Conservation (phyloP, 2,888 invertebrate genomes). For the Lasioglossum marginatum region DNA sequence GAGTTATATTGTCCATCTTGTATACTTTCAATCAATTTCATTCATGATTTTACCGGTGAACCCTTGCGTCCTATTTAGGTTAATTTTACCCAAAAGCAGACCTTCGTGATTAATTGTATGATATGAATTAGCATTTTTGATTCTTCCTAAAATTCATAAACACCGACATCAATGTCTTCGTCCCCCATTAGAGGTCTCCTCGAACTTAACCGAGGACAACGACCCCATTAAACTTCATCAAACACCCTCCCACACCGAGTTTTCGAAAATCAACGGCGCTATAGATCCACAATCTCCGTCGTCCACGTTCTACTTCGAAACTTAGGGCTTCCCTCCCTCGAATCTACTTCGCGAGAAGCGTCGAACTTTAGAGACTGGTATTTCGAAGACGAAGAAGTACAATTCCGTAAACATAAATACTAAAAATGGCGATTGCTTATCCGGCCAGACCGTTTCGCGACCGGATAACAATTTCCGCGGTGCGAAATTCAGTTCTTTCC, state of each 20-base stretch:
- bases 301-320: background rate
- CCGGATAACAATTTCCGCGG: background rate
- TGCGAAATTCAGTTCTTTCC: background rate
- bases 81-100: background rate
- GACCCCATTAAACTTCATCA: background rate
- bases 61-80: no score
- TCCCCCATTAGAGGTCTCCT: background rate
- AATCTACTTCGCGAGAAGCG: background rate
- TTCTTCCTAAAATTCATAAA: background rate
- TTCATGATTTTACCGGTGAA: no score
- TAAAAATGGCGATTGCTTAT: background rate
- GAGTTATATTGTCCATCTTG: no score
- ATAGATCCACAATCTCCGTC: background rate
- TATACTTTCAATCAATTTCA: no score
- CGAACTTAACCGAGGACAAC: background rate
- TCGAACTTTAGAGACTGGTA: background rate
- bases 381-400: background rate
- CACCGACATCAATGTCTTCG: background rate
- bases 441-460: background rate
- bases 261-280: background rate
- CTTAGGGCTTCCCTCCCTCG: background rate
- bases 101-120: background rate
- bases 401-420: background rate
- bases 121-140: background rate
- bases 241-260: background rate